Percentiles rank a stretch among this genome's conserved stretches.
Evolutionary conservation across 1,140 invertebrate species (phyloP).

Genomic region (Neelides sp.): DNA sequence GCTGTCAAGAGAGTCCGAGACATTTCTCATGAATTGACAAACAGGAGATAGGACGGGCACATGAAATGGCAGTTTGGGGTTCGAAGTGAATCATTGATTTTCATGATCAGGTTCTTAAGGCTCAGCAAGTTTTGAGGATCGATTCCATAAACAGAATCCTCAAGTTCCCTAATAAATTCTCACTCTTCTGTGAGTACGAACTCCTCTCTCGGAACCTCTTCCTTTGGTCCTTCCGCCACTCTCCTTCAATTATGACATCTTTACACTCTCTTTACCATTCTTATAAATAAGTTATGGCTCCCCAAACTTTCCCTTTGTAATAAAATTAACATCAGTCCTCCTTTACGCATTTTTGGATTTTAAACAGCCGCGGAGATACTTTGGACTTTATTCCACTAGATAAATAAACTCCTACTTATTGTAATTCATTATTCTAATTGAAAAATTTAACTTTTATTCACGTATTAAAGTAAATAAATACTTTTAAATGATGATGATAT

Average conservation of each 20-base stretch:
- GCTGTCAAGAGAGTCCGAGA: neutral
- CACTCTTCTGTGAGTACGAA: neutral
- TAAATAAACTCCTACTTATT: too few relatives aligned
- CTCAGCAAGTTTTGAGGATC: neutral
- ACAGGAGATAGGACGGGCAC: neutral
- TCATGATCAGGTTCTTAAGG: neutral
- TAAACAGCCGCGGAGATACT: too few relatives aligned
- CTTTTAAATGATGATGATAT: too few relatives aligned
- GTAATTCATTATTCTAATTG: too few relatives aligned
- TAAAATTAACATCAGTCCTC: too few relatives aligned
- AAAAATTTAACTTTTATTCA: too few relatives aligned
- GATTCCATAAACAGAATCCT: slow-evolving; percentile 19
- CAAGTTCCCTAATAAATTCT: slow-evolving; percentile 14
- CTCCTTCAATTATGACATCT: neutral
- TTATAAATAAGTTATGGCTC: too few relatives aligned
- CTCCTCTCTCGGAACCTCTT: neutral
- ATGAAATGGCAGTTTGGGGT: neutral
- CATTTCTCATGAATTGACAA: slow-evolving; percentile 7
- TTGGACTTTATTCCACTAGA: too few relatives aligned
- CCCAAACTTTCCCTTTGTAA: too few relatives aligned
- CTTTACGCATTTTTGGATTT: too few relatives aligned
- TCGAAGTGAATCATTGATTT: slow-evolving; percentile 4
- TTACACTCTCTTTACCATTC: too few relatives aligned
- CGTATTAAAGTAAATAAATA: too few relatives aligned
- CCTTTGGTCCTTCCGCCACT: neutral